Conservation (phyloP, 2,797 vertebrate species). For the Smutsia gigantea region DNA sequence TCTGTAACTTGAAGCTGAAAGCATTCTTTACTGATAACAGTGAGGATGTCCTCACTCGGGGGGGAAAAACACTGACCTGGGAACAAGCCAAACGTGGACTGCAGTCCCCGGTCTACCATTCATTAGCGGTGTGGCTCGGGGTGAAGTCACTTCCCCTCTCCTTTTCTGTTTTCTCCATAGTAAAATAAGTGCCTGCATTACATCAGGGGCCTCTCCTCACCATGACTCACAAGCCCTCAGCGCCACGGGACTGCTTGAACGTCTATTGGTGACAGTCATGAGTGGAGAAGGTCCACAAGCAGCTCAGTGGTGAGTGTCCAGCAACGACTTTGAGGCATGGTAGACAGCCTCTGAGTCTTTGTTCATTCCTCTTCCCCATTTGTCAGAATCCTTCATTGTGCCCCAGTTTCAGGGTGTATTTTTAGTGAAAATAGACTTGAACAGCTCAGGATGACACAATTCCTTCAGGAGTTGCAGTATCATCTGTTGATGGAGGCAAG, state of each 20-base stretch:
- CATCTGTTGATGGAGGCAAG: background rate
- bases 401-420: constrained; percentile 72
- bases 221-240: background rate
- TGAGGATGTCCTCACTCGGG: background rate
- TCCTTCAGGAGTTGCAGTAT: background rate
- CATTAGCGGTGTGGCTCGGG: background rate
- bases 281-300: background rate
- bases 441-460: constrained; percentile 44
- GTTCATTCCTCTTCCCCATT: constrained; percentile 6
- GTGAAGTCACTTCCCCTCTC: background rate
- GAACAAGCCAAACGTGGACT: fast-evolving
- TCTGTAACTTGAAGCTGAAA: background rate
- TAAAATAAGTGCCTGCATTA: background rate
- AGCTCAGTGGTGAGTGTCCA: background rate
- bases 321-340: constrained; percentile 53
- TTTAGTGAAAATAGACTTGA: constrained; percentile 70
- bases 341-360: background rate
- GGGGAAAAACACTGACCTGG: too few relatives aligned
- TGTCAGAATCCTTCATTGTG: constrained; percentile 67
- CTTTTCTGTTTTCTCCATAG: background rate
- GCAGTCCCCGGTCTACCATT: background rate
- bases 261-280: fast-evolving
- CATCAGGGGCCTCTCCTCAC: background rate
- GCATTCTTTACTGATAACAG: background rate
- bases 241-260: background rate